These are phyloP conservation scores for Sebastes taczanowskii DNA, from an alignment of 2,797 vertebrate species.

Conservation along the genomic window DNA sequence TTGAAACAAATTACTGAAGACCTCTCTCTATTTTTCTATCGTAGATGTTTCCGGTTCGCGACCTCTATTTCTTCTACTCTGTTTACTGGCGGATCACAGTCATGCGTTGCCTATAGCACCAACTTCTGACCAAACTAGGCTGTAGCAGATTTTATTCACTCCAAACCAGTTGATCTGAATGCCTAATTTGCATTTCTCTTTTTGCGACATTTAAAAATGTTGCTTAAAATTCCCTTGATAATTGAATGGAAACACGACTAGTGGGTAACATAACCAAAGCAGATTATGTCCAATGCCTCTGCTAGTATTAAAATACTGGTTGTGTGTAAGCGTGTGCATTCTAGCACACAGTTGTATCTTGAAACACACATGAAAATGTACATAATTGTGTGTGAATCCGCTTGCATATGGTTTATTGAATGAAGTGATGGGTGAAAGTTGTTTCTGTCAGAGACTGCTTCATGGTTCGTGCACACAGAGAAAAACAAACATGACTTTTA, in stretches of 20 bases:
- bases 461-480: neutral
- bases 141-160: too few species aligned
- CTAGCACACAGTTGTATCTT: neutral
- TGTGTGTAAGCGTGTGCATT: neutral
- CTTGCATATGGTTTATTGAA: neutral
- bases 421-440: neutral
- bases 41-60: too few species aligned
- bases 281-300: slow-evolving; percentile 35
- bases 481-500: slow-evolving; percentile 25
- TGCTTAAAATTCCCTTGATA: too few species aligned
- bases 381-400: neutral
- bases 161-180: too few species aligned
- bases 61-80: too few species aligned
- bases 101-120: too few species aligned
- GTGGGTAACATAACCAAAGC: slow-evolving; percentile 40
- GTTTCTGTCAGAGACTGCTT: neutral
- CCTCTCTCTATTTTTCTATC: too few species aligned
- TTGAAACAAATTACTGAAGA: too few species aligned
- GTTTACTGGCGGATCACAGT: rapidly evolving
- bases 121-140: too few species aligned
- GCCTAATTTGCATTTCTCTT: too few species aligned
- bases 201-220: too few species aligned
- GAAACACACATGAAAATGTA: neutral
- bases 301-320: neutral
- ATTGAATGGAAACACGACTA: too few species aligned